These are phyloP conservation scores for Sula dactylatra DNA, from an alignment of 2,113 vertebrate species.

Conservation along the genomic window DNA sequence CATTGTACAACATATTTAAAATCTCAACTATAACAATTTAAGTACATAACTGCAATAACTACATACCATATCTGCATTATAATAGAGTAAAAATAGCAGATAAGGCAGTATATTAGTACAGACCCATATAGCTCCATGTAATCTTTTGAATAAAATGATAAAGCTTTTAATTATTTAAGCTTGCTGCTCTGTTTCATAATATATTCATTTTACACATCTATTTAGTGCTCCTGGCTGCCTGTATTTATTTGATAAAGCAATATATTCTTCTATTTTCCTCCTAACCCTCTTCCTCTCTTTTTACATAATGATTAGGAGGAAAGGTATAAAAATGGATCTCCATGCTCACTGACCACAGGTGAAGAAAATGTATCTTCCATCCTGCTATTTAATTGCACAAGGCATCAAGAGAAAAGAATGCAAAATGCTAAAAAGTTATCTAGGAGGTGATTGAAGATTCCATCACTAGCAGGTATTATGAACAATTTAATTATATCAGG, in stretches of 20 bases:
- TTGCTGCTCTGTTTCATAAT: neutral
- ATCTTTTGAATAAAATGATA: neutral
- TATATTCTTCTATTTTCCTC: neutral
- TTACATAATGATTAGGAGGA: neutral
- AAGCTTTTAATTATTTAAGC: neutral
- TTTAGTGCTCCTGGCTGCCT: neutral
- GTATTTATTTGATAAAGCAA: neutral
- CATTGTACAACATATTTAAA: neutral
- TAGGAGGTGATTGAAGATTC: neutral
- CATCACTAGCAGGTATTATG: neutral
- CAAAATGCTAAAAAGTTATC: neutral
- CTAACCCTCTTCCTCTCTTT: neutral
- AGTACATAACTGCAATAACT: neutral
- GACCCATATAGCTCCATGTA: neutral
- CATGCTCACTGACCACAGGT: neutral
- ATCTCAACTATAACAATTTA: neutral
- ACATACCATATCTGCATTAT: neutral
- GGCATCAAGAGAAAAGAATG: neutral
- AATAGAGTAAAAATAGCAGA: neutral
- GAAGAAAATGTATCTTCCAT: neutral
- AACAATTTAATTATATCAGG: neutral
- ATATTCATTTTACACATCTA: neutral
- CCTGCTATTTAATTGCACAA: no score
- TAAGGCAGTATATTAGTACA: neutral
- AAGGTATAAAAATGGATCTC: neutral